These are phyloP conservation scores for Tapirus indicus DNA, from an alignment of 2,797 vertebrate species.

Conservation along the genomic window DNA sequence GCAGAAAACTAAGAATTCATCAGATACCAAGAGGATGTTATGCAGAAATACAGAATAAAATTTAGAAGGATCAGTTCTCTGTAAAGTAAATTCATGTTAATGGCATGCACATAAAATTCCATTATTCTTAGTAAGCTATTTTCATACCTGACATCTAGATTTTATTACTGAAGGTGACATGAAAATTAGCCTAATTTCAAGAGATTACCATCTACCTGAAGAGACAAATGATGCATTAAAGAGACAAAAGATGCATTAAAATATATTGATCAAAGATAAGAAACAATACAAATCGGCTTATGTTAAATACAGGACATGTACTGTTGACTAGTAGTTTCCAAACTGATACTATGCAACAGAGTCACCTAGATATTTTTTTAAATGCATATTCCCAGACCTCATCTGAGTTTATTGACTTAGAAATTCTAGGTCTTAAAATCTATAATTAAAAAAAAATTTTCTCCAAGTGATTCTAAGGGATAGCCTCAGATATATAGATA, in stretches of 20 bases:
- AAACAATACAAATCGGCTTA: not conserved
- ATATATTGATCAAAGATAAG: not conserved
- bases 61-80: not conserved
- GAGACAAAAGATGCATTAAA: not conserved
- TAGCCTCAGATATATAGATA: not conserved
- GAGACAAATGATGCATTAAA: not conserved
- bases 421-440: not conserved
- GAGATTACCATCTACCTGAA: not conserved
- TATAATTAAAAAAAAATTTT: not conserved
- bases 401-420: not conserved
- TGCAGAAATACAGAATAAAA: not conserved
- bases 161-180: not conserved
- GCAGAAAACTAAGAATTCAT: not conserved
- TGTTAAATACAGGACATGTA: not conserved
- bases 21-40: not conserved
- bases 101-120: not conserved
- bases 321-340: not conserved
- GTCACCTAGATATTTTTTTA: not conserved
- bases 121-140: not conserved
- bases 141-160: not conserved
- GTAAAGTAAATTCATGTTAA: not conserved
- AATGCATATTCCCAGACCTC: not conserved
- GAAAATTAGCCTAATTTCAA: not conserved
- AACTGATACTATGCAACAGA: not conserved
- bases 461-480: not conserved